phyloP scores from a whole-genome alignment of 2,888 invertebrate species.

The Rosalia funebris region DNA sequence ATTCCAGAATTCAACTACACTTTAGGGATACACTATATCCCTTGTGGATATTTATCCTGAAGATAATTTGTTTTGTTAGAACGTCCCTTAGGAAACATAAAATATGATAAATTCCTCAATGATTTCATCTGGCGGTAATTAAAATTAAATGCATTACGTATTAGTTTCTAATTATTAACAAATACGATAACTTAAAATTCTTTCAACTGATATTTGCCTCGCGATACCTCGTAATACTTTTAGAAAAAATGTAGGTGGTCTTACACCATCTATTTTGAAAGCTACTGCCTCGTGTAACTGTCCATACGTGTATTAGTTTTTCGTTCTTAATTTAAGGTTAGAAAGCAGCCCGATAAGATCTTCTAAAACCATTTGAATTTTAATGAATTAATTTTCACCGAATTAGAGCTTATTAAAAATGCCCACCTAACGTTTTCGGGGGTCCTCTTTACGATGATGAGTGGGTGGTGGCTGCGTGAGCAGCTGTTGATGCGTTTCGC shows the following conservation, averaged over 20 bases:
- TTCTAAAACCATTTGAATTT: not conserved
- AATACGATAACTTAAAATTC: no score
- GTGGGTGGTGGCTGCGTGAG: constrained; percentile 19
- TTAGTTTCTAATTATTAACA: no score
- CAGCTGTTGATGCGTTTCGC: constrained; percentile 24
- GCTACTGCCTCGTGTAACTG: not conserved
- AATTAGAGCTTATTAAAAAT: not conserved
- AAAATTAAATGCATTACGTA: no score
- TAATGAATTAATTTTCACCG: not conserved
- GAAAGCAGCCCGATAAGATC: not conserved
- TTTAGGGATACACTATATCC: no score
- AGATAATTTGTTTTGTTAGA: no score
- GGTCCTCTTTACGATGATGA: not conserved
- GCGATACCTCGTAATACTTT: not conserved
- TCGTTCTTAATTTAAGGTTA: not conserved
- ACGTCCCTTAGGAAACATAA: no score
- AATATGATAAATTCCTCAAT: no score
- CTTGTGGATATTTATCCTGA: no score
- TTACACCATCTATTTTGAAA: not conserved
- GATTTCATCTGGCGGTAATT: no score
- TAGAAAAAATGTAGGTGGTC: not conserved
- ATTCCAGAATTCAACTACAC: no score
- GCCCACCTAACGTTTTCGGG: not conserved
- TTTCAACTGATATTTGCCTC: not conserved
- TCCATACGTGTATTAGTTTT: not conserved